phyloP scores from a whole-genome alignment of 2,888 invertebrate genomes.

The Fragum whitleyi region DNA sequence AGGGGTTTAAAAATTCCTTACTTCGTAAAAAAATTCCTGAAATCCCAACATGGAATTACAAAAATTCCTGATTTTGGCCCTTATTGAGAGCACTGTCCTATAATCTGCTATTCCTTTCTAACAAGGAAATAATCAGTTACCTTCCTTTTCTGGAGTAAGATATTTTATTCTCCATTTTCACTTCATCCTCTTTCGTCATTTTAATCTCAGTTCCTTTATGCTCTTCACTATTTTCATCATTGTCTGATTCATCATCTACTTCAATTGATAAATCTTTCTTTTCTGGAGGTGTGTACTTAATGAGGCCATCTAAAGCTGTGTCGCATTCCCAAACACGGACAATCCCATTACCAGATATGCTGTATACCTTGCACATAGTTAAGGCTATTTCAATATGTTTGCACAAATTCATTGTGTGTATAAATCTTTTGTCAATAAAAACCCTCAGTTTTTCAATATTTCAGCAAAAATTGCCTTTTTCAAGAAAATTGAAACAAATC shows the following conservation, averaged over 20 bases:
- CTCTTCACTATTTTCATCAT: constrained; percentile 67
- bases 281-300: constrained; percentile 84
- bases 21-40: too few species aligned
- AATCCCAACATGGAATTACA: too few species aligned
- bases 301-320: constrained; percentile 90
- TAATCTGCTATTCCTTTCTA: too few species aligned
- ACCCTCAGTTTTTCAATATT: too few species aligned
- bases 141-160: constrained; percentile 71
- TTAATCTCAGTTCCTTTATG: constrained; percentile 50
- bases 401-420: too few species aligned
- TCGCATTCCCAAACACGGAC: constrained; percentile 95
- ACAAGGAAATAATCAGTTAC: too few species aligned
- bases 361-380: constrained; percentile 76
- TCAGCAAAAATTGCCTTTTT: too few species aligned
- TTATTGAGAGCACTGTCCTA: too few species aligned
- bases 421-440: too few species aligned
- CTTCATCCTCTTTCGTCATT: constrained; percentile 56
- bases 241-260: constrained; percentile 73
- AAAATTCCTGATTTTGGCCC: too few species aligned
- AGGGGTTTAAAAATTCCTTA: too few species aligned
- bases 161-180: constrained; percentile 66
- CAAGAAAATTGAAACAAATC: too few species aligned
- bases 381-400: constrained; percentile 32
- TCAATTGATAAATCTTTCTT: constrained; percentile 81
- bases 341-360: constrained; percentile 90